Evolutionary conservation across 2,113 vertebrate species (phyloP).

Genomic region (Rhinichthys klamathensis): DNA sequence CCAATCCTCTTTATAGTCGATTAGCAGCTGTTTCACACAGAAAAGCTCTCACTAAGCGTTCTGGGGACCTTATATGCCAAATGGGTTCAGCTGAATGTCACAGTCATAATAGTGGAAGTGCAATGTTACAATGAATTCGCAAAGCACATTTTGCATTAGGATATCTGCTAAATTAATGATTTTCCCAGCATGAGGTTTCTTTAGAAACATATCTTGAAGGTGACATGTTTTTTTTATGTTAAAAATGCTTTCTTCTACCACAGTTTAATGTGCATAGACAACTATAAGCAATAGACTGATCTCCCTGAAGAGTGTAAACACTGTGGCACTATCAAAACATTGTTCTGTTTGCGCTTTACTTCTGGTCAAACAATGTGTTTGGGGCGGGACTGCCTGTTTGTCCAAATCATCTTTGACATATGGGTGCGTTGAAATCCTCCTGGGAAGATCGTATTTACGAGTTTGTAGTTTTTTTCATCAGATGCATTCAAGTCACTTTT

Average conservation of each 20-base stretch:
- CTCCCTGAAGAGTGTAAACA: background rate
- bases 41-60: conserved; percentile 22
- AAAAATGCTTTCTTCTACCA: background rate
- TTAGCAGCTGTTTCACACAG: conserved; percentile 46
- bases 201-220: background rate
- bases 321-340: background rate
- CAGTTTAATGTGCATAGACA: background rate
- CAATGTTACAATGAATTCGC: background rate
- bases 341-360: background rate
- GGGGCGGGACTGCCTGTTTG: background rate
- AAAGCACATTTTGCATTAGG: conserved; percentile 8
- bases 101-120: conserved; percentile 1
- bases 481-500: background rate
- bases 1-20: conserved; percentile 44
- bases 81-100: background rate
- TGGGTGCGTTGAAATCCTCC: background rate
- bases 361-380: background rate
- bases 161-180: background rate
- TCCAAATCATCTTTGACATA: background rate
- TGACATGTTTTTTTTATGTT: background rate
- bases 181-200: background rate
- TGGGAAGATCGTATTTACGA: background rate
- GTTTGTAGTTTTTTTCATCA: no score
- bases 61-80: conserved; percentile 10
- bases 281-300: background rate